Conservation (phyloP, 2,113 vertebrate species). For the Pseudorectes ferrugineus region DNA sequence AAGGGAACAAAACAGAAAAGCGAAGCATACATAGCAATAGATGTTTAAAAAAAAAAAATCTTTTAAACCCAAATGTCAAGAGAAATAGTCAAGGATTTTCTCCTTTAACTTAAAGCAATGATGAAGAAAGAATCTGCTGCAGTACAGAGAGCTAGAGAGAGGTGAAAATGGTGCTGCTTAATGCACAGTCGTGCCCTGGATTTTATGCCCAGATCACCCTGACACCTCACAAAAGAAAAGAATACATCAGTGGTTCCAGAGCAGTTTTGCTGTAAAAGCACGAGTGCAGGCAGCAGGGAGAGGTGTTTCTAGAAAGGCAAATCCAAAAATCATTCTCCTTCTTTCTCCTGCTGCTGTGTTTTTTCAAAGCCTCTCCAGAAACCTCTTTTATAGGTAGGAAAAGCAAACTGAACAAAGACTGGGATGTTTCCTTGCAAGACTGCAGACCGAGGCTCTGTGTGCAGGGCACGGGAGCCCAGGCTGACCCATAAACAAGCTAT, state of each 20-base stretch:
- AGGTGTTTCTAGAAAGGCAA: background rate
- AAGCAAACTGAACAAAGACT: background rate
- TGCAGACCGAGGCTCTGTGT: accelerated
- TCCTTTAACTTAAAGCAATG: background rate
- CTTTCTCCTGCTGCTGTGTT: background rate
- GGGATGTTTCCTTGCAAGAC: background rate
- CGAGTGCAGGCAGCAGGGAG: background rate
- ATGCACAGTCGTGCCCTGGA: background rate
- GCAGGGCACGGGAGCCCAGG: background rate
- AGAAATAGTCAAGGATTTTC: background rate
- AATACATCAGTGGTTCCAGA: background rate
- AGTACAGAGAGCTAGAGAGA: background rate
- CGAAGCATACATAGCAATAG: background rate
- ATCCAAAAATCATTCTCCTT: background rate
- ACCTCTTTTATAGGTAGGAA: background rate
- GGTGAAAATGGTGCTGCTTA: background rate
- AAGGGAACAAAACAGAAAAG: background rate
- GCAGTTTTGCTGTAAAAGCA: background rate
- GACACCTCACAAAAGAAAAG: background rate
- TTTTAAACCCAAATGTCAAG: background rate
- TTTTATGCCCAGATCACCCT: background rate
- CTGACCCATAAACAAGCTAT: background rate
- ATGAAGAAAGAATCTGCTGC: background rate
- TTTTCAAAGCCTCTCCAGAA: background rate
- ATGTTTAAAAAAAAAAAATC: background rate